phyloP scores from a whole-genome alignment of 2,888 invertebrate genomes.

The Rhaphigaster nebulosa region DNA sequence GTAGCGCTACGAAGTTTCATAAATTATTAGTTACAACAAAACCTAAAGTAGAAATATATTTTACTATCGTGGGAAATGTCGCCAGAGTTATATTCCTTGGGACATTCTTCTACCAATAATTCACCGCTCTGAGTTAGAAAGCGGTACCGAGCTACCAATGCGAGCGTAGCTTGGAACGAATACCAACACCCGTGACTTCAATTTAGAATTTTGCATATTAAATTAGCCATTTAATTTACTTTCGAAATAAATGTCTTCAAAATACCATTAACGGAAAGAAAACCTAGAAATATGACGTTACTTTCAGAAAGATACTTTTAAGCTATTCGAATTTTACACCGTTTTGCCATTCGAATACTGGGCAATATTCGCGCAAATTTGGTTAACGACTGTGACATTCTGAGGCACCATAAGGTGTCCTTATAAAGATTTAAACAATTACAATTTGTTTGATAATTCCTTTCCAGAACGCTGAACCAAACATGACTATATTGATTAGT shows the following conservation, averaged over 20 bases:
- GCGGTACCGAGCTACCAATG: neutral
- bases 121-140: neutral
- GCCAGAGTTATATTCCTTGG: neutral
- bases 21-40: neutral
- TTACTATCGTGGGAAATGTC: constrained; percentile 25
- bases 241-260: neutral
- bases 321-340: neutral
- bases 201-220: constrained; percentile 21
- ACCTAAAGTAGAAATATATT: neutral
- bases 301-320: neutral
- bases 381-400: neutral
- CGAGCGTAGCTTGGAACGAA: neutral
- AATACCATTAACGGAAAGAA: neutral
- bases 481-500: too few relatives aligned
- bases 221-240: neutral
- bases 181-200: neutral
- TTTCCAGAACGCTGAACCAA: too few relatives aligned
- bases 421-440: neutral
- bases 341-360: neutral
- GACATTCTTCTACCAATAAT: neutral
- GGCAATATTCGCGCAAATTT: neutral
- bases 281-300: neutral
- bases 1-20: neutral
- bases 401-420: neutral
- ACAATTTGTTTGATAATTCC: too few relatives aligned